Evolutionary conservation across 1,140 invertebrate species (phyloP), one percentile per base, ranked within the genome.

Genomic region (Nymphalis io): DNA sequence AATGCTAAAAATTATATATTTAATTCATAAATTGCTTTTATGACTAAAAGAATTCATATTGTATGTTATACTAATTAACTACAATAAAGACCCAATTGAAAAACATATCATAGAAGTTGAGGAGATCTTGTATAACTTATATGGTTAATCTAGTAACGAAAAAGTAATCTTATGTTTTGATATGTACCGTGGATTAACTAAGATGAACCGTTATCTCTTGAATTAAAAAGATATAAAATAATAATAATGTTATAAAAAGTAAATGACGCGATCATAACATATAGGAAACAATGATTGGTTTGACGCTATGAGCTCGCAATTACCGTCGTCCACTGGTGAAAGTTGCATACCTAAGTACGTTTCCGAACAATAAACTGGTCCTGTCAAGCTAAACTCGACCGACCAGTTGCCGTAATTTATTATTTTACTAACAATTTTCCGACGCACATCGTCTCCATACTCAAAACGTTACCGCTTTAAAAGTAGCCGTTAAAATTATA

Each of bases 351-450:
- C 79, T 82, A 79, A 82, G 76, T 80, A 78, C 75, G 75, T 80
- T 76, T 80, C 76, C 71, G 80, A 85, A 84, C 81, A 82, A 82
- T 85, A 81, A 85, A 85, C 83, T 82, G 76, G 81, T 82, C 83
- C 78, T 79, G 81, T 78, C 71, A 74, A 73, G 68, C 74, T 79
- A 74, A 80, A 79, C 75, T 76, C 73, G 83, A 78, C 78, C 76
- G 74, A 70, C 75, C 76, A 74, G 68, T 80, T 71, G 69, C 68
- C 69, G 75, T 72, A 74, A 82, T 79, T 84, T 80, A 79, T 83
- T 79, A 84, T 83, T 81, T 83, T 72, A 80, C 77, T 73, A 78
- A 79, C 70, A 74, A 72, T 82, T 79, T 78, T 75, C 75, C 73
- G 65, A 70, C 59, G 57, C 68, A 68, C 51, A 72, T 63, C 68